Evolutionary conservation across 2,113 vertebrate genomes (phyloP).

Genomic region (Penelope pileata): DNA sequence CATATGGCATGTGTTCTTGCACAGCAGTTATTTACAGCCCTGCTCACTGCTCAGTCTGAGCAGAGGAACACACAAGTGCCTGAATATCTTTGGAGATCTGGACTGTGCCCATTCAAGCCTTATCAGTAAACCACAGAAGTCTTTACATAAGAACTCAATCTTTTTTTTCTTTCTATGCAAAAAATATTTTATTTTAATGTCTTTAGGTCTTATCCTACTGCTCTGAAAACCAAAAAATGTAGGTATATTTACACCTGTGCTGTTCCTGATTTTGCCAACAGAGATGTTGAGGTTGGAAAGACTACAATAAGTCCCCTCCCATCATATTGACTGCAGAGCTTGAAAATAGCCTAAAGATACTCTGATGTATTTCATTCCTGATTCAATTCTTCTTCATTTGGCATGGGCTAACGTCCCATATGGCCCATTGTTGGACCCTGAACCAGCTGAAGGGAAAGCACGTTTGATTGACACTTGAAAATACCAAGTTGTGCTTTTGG

Average conservation of each 20-base stretch:
- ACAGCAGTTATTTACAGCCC: background rate
- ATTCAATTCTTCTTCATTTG: slow-evolving; percentile 44
- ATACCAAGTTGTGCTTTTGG: slow-evolving; percentile 59
- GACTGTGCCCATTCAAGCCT: background rate
- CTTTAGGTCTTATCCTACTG: background rate
- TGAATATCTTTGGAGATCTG: background rate
- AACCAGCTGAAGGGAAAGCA: slow-evolving; percentile 56
- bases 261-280: background rate
- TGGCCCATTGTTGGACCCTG: slow-evolving; percentile 55
- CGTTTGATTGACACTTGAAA: slow-evolving; percentile 60
- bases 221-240: background rate
- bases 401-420: slow-evolving; percentile 26
- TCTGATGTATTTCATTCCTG: slow-evolving; percentile 32
- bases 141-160: background rate
- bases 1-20: accelerated
- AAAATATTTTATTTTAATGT: background rate
- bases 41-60: background rate
- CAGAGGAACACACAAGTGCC: background rate
- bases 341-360: background rate
- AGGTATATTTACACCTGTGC: slow-evolving; percentile 44
- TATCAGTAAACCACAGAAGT: background rate
- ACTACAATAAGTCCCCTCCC: background rate
- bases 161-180: background rate
- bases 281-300: background rate
- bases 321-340: background rate